Conservation (phyloP, 1,140 invertebrate species). For the Tetramorium parvispinum region DNA sequence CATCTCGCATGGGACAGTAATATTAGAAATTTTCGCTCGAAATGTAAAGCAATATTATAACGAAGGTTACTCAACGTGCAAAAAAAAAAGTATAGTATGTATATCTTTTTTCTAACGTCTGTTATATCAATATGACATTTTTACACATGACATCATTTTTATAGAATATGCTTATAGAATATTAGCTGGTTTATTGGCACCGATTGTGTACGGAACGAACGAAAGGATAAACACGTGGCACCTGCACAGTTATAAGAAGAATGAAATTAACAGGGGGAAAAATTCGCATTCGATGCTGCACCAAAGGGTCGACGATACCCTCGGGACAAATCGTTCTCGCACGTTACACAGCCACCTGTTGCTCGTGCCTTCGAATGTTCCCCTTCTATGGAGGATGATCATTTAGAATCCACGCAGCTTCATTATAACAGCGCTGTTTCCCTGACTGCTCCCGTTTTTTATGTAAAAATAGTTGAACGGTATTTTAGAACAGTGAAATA, state of each 20-base stretch:
- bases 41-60: not conserved
- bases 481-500: not conserved
- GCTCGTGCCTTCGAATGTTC: constrained; percentile 9
- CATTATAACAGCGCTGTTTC: not conserved
- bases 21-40: not conserved
- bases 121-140: not conserved
- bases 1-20: constrained; percentile 11
- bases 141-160: not conserved
- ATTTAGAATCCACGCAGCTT: constrained; percentile 18
- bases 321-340: constrained; percentile 66
- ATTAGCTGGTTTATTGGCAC: not conserved
- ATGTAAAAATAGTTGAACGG: not conserved
- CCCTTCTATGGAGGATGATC: constrained; percentile 27
- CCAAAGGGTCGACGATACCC: constrained; percentile 63
- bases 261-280: constrained; percentile 50
- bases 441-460: not conserved
- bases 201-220: not conserved
- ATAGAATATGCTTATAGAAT: not conserved
- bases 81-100: not conserved
- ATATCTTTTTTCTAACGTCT: too few species aligned
- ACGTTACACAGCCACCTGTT: constrained; percentile 72
- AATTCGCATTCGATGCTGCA: constrained; percentile 37
- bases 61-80: not conserved
- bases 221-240: constrained; percentile 2
- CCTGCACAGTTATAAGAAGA: not conserved